Base-by-base conservation (phyloP, 2,113 vertebrate genomes). In the Proteles cristata region DNA sequence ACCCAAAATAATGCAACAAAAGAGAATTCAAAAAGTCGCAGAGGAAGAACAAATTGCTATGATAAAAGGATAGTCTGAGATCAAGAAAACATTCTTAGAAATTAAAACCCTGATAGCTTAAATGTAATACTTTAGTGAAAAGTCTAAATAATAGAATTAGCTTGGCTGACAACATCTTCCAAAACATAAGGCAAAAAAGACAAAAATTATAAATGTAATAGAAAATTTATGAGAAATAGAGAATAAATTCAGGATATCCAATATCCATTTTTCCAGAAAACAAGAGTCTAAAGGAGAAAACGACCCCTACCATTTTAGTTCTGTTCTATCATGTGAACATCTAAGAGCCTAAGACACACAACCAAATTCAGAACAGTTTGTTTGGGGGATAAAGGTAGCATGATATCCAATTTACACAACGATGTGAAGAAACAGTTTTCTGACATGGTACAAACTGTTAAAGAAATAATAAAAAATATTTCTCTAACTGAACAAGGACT, bases 391-490 rank as follows among this genome's bases (percentile, higher is more conserved):
- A 63, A 85, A 85, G 23, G 11, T 50, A 55, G 26, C 16, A 48
- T 9, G 53, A 33, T 45, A 48, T 76, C 63, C 25, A 93, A 63
- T 50, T 71, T 16, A 55, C 35, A 26, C 7, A 77, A 68, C 19
- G 16, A 76, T 95, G 77, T 88, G n/a, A 86, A 73, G 74, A 95
- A 93, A 2, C 7, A 63, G 50, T 86, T 82, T 93, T 93, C 31
- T 71, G 33, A 91, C 23, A 7, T 28, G 80, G 43, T 33, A 58
- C 10, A 88, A 68, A 73, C 14, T 66, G 11, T 58, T 65, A 95
- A 79, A 79, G 26, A 94, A 77, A 76, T 53, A 77, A 43, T 21
- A 77, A 53, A 45, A 50, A 55, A 43, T n/a, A 23, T 53, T 73
- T 85, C 25, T 95, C 43, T 77, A 74, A 39, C 19, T 87, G 28